phyloP scores from a whole-genome alignment of 2,113 vertebrate genomes.

The Crotophaga sulcirostris region DNA sequence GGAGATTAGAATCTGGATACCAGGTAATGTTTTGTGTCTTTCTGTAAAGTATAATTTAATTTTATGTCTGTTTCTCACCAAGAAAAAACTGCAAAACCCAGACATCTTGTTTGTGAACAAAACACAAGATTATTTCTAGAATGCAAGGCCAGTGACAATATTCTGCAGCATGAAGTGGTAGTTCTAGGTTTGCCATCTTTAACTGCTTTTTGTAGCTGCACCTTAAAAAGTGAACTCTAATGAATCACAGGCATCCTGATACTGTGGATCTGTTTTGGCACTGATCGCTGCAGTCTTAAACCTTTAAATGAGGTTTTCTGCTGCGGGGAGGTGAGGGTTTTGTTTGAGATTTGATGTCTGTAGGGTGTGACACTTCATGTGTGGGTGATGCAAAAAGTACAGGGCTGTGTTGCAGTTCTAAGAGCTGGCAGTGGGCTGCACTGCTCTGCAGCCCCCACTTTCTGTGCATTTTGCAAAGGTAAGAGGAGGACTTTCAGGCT shows the following conservation, averaged over 20 bases:
- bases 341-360: background rate
- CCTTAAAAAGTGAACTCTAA: background rate
- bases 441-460: background rate
- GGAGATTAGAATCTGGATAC: constrained; percentile 84
- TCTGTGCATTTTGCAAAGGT: background rate
- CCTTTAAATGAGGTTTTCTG: background rate
- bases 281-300: background rate
- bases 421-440: background rate
- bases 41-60: background rate
- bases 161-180: background rate
- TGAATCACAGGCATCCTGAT: background rate
- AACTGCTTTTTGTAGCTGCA: background rate
- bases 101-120: background rate
- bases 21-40: constrained; percentile 80
- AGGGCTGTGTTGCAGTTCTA: background rate
- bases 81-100: background rate
- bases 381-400: background rate
- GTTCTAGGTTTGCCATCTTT: background rate
- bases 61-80: background rate
- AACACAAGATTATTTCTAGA: background rate
- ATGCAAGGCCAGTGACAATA: background rate
- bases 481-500: background rate
- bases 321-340: background rate
- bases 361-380: fast-evolving
- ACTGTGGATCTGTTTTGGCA: background rate